These are phyloP conservation scores for Siniperca undulata DNA, from an alignment of 2,797 vertebrate species.

Conservation along the genomic window DNA sequence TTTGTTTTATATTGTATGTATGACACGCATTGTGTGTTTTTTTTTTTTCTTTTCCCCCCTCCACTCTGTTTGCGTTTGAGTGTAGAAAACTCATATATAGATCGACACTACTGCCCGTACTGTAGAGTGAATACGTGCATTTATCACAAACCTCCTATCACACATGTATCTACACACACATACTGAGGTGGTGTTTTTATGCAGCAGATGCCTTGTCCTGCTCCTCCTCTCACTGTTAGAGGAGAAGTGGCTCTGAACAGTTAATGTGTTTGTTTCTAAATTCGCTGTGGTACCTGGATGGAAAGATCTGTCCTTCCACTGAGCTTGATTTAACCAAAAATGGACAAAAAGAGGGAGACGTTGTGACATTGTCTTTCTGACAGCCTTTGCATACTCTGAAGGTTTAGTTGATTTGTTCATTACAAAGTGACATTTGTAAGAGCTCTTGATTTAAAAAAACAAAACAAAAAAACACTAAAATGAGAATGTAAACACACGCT, in stretches of 20 bases:
- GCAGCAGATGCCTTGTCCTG: conserved; percentile 58
- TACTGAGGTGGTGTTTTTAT: conserved; percentile 41
- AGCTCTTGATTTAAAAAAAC: conserved; percentile 26
- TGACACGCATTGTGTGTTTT: conserved; percentile 49
- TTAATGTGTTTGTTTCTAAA: conserved; percentile 26
- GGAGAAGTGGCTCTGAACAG: conserved; percentile 16
- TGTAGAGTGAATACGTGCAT: conserved; percentile 48
- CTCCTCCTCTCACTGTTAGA: conserved; percentile 18
- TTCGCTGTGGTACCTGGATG: conserved; percentile 46
- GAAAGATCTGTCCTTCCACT: conserved; percentile 18
- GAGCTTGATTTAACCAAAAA: conserved; percentile 54
- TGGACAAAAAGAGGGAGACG: conserved; percentile 38
- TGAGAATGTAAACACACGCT: conserved; percentile 47
- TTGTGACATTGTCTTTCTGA: conserved; percentile 22
- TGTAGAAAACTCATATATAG: conserved; percentile 31
- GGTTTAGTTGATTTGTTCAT: conserved; percentile 11
- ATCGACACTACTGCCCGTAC: conserved; percentile 52
- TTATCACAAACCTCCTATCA: conserved; percentile 33
- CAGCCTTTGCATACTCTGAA: conserved; percentile 44
- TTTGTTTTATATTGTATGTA: conserved; percentile 67
- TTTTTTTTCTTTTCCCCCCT: background rate
- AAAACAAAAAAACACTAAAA: conserved; percentile 28
- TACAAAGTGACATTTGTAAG: conserved; percentile 7
- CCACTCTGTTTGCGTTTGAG: conserved; percentile 53
- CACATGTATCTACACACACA: background rate